Evolutionary conservation across 2,888 invertebrate genomes (phyloP).

Genomic region (Apamea monoglypha): DNA sequence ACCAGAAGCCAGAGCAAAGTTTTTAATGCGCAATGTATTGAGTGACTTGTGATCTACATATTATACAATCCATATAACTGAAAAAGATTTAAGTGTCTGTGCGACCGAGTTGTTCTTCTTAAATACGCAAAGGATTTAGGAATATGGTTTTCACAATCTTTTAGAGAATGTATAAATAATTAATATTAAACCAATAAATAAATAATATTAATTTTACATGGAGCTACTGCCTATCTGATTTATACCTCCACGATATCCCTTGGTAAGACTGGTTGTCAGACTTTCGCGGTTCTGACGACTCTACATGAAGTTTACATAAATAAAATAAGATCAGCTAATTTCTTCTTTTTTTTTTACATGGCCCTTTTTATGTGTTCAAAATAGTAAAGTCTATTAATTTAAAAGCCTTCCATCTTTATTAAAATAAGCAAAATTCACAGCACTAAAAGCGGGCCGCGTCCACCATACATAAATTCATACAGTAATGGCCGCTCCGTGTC

Average conservation of each 20-base stretch:
- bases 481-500: constrained; percentile 85
- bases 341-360: background rate
- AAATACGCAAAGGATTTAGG: background rate
- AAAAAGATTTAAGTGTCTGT: background rate
- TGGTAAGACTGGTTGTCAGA: background rate
- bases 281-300: background rate
- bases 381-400: background rate
- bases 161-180: background rate
- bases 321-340: background rate
- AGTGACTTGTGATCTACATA: background rate
- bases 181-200: background rate
- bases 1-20: background rate
- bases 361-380: background rate
- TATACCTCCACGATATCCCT: background rate
- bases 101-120: background rate
- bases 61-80: background rate
- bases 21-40: background rate
- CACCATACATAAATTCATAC: constrained; percentile 87
- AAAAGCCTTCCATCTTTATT: constrained; percentile 22
- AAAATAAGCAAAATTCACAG: constrained; percentile 28
- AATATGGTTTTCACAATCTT: background rate
- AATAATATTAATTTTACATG: too few relatives aligned
- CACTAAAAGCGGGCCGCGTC: constrained; percentile 52
- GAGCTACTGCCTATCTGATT: background rate
- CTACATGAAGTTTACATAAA: background rate